Conservation (phyloP, 2,113 vertebrate genomes). For the Stictonetta naevosa region DNA sequence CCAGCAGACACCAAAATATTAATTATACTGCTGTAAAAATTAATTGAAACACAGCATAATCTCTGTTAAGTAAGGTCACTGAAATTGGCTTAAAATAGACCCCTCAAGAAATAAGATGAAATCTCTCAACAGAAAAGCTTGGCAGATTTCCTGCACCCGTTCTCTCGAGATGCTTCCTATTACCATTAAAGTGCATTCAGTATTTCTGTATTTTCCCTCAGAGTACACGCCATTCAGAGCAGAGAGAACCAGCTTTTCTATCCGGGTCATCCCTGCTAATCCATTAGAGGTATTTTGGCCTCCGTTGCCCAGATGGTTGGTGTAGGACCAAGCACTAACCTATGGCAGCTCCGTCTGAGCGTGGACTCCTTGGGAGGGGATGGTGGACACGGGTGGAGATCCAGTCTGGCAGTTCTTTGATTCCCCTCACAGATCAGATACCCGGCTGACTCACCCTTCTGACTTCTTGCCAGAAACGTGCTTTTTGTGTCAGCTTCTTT, state of each 20-base stretch:
- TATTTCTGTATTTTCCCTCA: conserved; percentile 27
- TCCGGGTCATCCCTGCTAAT: neutral
- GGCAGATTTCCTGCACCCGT: conserved; percentile 46
- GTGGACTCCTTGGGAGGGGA: neutral
- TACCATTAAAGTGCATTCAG: neutral
- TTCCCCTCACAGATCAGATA: neutral
- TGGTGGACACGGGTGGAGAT: neutral
- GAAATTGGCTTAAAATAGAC: conserved; percentile 61
- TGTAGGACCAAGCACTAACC: neutral
- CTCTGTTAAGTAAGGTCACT: conserved; percentile 58
- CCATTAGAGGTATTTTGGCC: neutral
- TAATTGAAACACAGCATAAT: conserved; percentile 67
- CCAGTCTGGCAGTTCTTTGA: neutral
- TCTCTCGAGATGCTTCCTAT: conserved; percentile 54
- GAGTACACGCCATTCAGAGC: neutral
- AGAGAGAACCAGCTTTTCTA: conserved; percentile 9
- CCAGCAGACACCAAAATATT: conserved; percentile 66
- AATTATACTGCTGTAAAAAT: conserved; percentile 70
- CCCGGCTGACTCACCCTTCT: neutral
- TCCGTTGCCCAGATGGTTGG: neutral
- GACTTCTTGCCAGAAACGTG: neutral
- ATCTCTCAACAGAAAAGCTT: conserved; percentile 35
- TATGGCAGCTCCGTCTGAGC: neutral
- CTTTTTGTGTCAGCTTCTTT: neutral
- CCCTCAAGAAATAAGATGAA: conserved; percentile 45